A percentile compares a stretch with the other conserved stretches of the same genome.
These are phyloP conservation scores for Steinernema carpocapsae DNA, from an alignment of 2,888 invertebrate genomes.

Conservation along the genomic window DNA sequence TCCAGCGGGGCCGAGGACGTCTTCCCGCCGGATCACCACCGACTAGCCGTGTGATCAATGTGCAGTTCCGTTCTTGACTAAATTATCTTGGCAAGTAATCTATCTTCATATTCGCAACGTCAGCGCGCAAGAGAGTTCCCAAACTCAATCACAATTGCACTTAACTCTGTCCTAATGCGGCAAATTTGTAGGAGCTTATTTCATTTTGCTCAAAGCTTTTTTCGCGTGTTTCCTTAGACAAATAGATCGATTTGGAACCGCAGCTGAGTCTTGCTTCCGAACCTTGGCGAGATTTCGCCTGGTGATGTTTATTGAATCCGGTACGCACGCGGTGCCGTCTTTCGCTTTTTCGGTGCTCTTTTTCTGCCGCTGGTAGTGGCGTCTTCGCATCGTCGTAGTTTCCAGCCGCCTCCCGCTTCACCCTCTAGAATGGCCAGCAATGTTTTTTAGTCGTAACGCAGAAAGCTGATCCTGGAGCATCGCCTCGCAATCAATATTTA, in stretches of 20 bases:
- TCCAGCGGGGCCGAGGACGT: not conserved
- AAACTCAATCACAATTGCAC: conserved; percentile 32
- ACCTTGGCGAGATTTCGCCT: conserved; percentile 19
- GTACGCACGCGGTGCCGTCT: not conserved
- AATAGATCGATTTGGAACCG: conserved; percentile 32
- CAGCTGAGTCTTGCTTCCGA: conserved; percentile 16
- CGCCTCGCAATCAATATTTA: conserved; percentile 33
- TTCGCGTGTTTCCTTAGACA: conserved; percentile 25
- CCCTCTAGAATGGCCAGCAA: not conserved
- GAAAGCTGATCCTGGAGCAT: conserved; percentile 27
- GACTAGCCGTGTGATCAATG: not conserved
- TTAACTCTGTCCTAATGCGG: conserved; percentile 30
- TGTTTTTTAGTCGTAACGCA: conserved; percentile 28
- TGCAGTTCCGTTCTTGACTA: not conserved
- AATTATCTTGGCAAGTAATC: not conserved
- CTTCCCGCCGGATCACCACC: no score
- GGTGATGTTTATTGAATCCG: conserved; percentile 29
- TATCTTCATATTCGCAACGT: conserved; percentile 17
- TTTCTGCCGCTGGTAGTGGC: not conserved
- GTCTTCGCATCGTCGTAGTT: not conserved
- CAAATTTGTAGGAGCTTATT: conserved; percentile 3
- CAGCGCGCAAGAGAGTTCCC: conserved; percentile 7
- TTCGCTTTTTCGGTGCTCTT: not conserved
- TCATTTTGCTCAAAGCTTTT: conserved; percentile 28
- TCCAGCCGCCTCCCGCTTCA: not conserved